Percentiles rank a stretch among this genome's conserved stretches.
These are phyloP conservation scores for Takifugu ocellatus DNA, from an alignment of 2,797 vertebrate species.

Conservation along the genomic window DNA sequence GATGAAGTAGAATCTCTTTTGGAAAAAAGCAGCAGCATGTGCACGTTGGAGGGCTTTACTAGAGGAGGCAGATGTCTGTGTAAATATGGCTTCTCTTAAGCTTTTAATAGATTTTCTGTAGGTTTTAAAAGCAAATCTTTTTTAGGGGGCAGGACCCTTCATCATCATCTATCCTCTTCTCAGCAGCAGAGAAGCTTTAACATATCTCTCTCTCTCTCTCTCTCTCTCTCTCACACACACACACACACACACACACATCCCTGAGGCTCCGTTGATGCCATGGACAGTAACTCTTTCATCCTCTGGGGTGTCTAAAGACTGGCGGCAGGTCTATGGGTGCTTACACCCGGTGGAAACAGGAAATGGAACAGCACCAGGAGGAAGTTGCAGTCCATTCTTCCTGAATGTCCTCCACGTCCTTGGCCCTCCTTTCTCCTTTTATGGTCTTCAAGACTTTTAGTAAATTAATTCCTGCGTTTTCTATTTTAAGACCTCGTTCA, in stretches of 20 bases:
- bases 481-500: too few relatives aligned
- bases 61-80: constrained; percentile 33
- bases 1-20: constrained; percentile 10
- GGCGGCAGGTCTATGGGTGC: too few relatives aligned
- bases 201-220: too few relatives aligned
- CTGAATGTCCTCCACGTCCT: too few relatives aligned
- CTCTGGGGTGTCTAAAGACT: constrained; percentile 4
- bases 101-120: constrained; percentile 65
- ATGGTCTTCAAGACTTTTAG: too few relatives aligned
- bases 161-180: neutral
- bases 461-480: too few relatives aligned
- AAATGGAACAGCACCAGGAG: too few relatives aligned
- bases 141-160: neutral
- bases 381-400: too few relatives aligned
- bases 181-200: neutral
- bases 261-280: constrained; percentile 23
- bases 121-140: constrained; percentile 50
- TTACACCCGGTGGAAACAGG: too few relatives aligned
- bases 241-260: constrained; percentile 6
- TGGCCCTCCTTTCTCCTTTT: too few relatives aligned
- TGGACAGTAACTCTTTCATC: constrained; percentile 23
- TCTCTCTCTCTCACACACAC: too few relatives aligned
- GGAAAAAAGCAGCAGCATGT: constrained; percentile 3
- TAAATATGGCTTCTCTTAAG: constrained; percentile 61
- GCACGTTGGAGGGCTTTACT: constrained; percentile 38